Base-by-base conservation (phyloP, 2,113 vertebrate species). In the Bufo gargarizans region DNA sequence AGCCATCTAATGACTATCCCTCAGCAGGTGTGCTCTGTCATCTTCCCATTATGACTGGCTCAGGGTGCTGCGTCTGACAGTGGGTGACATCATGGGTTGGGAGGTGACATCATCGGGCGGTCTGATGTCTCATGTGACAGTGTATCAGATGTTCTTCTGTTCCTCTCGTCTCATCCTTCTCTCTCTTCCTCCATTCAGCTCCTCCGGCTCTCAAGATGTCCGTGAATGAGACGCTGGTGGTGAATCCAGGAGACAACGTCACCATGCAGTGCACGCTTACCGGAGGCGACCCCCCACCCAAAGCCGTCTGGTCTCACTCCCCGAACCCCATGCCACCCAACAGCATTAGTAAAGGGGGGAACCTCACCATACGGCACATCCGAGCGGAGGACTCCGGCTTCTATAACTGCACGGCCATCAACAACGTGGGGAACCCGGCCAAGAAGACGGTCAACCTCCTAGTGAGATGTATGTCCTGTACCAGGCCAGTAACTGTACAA, bases 371-470 rank as follows among this genome's bases (percentile, higher is more conserved):
- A 89, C 95, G 96, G 89, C 95, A 94, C 0, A 97, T 98, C 88
- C 96, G 90, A 0, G 94, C 96, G 1, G 93, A 93, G 0, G 97
- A 99, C 86, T 97, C 96, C 0, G 98, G 98, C 77, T 96, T 96
- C 92, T 99, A 99, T 94, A 99, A 99, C 90, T 99, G 98, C 92
- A 96, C 97, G 0, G 98, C 98, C 22, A 95, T 96, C 93, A 99
- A 99, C 95, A 99, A 99, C 0, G 98, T 99, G 94, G 98, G 98
- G 16, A 99, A 99, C 93, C 97, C 97, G 0, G 98, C 97, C 19
- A 98, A 97, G 93, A 98, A 97, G 94, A 98, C 95, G 0, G 95
- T 97, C 93, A 99, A 97, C 91, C 91, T 99, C 13, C 90, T 98
- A 79, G 98, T 99, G 93, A 95, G 98, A 89, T 94, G 95, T 96